Conservation (phyloP, 2,113 vertebrate genomes). For the Gymnorhina tibicen region DNA sequence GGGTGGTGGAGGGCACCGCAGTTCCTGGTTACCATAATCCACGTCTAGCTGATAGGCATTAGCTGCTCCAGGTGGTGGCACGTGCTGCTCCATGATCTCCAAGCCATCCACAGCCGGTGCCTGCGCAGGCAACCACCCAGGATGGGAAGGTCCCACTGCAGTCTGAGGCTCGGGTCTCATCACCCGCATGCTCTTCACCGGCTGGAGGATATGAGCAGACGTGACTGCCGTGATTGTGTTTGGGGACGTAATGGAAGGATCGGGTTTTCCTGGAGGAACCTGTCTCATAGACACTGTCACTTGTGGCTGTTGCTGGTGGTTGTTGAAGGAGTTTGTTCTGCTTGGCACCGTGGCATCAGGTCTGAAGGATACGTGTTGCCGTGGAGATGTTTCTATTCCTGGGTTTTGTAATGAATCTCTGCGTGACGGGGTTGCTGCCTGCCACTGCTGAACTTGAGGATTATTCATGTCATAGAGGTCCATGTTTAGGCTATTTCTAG, state of each 20-base stretch:
- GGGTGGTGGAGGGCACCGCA: slow-evolving; percentile 87
- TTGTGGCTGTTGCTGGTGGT: slow-evolving; percentile 79
- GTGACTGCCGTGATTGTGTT: slow-evolving; percentile 95
- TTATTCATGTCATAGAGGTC: slow-evolving; percentile 83
- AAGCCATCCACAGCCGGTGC: slow-evolving; percentile 58
- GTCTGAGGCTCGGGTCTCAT: slow-evolving; percentile 96
- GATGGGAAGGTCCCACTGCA: slow-evolving; percentile 93
- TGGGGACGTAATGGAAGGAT: slow-evolving; percentile 79
- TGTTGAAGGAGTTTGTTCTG: slow-evolving; percentile 93
- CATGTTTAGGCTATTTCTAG: slow-evolving; percentile 89
- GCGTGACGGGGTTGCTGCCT: slow-evolving; percentile 68
- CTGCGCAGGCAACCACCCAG: slow-evolving; percentile 86
- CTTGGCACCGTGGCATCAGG: slow-evolving; percentile 84
- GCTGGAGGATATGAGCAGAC: slow-evolving; percentile 91
- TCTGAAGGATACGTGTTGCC: slow-evolving; percentile 83
- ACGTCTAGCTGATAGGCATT: slow-evolving; percentile 78
- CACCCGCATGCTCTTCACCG: slow-evolving; percentile 94
- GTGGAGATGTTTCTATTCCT: slow-evolving; percentile 73
- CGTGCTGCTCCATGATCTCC: slow-evolving; percentile 78
- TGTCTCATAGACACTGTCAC: slow-evolving; percentile 77
- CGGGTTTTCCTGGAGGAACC: slow-evolving; percentile 76
- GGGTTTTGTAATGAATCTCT: slow-evolving; percentile 80
- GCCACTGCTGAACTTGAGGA: slow-evolving; percentile 80
- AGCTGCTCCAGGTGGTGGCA: slow-evolving; percentile 71
- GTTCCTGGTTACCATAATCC: slow-evolving; percentile 78